phyloP scores from a whole-genome alignment of 1,140 invertebrate species.

The Pogonomyrmex californicus region DNA sequence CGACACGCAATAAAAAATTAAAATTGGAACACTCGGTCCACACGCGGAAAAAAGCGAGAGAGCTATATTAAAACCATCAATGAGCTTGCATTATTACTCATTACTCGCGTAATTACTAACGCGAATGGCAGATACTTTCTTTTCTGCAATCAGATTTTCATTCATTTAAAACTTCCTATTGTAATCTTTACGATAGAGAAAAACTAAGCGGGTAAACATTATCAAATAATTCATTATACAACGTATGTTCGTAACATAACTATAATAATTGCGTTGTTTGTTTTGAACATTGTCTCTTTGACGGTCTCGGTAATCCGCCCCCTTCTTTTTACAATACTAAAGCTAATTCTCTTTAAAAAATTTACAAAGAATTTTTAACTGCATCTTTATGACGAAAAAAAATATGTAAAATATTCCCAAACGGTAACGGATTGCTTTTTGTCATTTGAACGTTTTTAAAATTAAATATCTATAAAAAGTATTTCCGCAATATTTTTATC shows the following conservation, averaged over 20 bases:
- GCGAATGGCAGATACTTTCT: neutral
- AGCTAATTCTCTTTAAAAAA: neutral
- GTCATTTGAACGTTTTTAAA: neutral
- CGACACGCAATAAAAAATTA: constrained; percentile 64
- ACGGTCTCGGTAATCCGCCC: neutral
- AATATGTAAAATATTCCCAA: neutral
- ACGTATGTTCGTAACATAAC: neutral
- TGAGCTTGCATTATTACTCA: neutral
- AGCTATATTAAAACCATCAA: constrained; percentile 59
- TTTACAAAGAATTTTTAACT: neutral
- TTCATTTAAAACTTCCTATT: neutral
- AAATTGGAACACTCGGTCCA: constrained; percentile 60
- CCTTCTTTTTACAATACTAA: neutral
- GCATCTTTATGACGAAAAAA: neutral
- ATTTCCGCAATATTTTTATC: constrained; percentile 3
- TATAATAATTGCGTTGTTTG: constrained; percentile 59
- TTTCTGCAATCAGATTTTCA: constrained; percentile 6
- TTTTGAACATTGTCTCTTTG: constrained; percentile 55
- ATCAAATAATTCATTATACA: neutral
- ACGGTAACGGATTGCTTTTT: neutral
- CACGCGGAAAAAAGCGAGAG: constrained; percentile 11
- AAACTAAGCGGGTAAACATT: neutral
- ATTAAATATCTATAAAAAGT: neutral
- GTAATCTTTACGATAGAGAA: neutral
- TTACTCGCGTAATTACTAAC: constrained; percentile 26